A percentile compares a stretch with the other conserved stretches of the same genome.
phyloP scores from a whole-genome alignment of 2,888 invertebrate genomes.

The Nudaria mundana region DNA sequence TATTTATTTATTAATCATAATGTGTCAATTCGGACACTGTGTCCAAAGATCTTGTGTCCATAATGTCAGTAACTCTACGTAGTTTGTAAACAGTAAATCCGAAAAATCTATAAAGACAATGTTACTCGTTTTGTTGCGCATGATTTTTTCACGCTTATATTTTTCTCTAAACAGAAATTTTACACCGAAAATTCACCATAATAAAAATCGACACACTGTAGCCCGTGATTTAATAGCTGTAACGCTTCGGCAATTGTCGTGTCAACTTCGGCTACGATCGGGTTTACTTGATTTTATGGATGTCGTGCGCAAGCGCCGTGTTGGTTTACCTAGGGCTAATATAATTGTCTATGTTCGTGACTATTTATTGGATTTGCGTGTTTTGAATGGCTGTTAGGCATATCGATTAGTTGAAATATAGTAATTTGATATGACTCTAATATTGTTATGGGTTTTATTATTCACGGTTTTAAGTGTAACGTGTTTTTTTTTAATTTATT shows the following conservation, averaged over 20 bases:
- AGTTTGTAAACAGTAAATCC: too few species aligned
- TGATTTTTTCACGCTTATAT: too few species aligned
- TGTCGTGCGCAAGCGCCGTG: conserved; percentile 50
- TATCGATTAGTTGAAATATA: conserved; percentile 35
- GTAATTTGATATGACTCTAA: conserved; percentile 27
- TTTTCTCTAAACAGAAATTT: too few species aligned
- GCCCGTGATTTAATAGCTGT: conserved; percentile 47
- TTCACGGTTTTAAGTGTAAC: neutral
- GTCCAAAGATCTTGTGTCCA: too few species aligned
- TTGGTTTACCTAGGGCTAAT: conserved; percentile 36
- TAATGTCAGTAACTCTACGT: too few species aligned
- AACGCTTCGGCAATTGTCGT: conserved; percentile 48
- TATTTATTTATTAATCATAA: too few species aligned
- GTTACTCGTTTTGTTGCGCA: too few species aligned
- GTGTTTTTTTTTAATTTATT: too few species aligned
- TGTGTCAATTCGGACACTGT: too few species aligned
- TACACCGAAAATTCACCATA: too few species aligned
- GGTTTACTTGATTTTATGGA: conserved; percentile 47
- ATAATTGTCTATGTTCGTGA: conserved; percentile 44
- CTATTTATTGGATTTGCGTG: conserved; percentile 37
- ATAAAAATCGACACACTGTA: too few species aligned
- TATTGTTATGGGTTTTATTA: conserved; percentile 17
- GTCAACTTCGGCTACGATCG: conserved; percentile 44
- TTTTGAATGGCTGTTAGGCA: conserved; percentile 23
- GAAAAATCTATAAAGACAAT: too few species aligned